Percentiles rank a stretch among this genome's conserved stretches.
Evolutionary conservation across 1,140 invertebrate species (phyloP).

Genomic region (Ceratina japonica): DNA sequence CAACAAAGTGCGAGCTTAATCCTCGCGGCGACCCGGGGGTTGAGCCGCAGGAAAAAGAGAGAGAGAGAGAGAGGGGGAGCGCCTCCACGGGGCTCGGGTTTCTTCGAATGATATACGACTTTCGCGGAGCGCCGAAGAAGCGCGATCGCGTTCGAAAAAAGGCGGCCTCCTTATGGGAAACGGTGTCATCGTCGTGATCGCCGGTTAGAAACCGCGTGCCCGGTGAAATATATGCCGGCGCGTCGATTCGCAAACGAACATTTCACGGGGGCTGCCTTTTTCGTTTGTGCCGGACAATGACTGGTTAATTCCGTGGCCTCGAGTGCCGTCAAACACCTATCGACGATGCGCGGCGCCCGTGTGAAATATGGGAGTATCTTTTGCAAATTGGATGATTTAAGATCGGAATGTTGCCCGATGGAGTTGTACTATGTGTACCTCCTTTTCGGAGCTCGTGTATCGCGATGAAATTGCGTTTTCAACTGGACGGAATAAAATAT

Average conservation of each 20-base stretch:
- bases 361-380: not conserved
- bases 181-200: conserved; percentile 27
- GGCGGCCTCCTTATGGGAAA: conserved; percentile 11
- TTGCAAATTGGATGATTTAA: conserved; percentile 21
- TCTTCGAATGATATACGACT: conserved; percentile 47
- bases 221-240: conserved; percentile 26
- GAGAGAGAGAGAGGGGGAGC: not conserved
- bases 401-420: not conserved
- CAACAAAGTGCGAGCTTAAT: conserved; percentile 43
- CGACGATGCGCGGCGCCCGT: not conserved
- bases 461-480: no score
- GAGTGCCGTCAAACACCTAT: conserved; percentile 9
- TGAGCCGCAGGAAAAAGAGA: not conserved
- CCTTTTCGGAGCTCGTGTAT: not conserved
- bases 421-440: not conserved
- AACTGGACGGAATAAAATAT: no score
- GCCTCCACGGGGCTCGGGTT: conserved; percentile 23
- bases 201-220: not conserved
- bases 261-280: conserved; percentile 28
- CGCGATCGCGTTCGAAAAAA: not conserved
- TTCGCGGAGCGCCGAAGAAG: conserved; percentile 10
- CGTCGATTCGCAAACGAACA: conserved; percentile 6
- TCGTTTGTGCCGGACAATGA: conserved; percentile 50
- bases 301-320: conserved; percentile 46
- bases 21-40: conserved; percentile 15